phyloP scores from a whole-genome alignment of 2,797 vertebrate species.

The Euphonia xanthogaster region DNA sequence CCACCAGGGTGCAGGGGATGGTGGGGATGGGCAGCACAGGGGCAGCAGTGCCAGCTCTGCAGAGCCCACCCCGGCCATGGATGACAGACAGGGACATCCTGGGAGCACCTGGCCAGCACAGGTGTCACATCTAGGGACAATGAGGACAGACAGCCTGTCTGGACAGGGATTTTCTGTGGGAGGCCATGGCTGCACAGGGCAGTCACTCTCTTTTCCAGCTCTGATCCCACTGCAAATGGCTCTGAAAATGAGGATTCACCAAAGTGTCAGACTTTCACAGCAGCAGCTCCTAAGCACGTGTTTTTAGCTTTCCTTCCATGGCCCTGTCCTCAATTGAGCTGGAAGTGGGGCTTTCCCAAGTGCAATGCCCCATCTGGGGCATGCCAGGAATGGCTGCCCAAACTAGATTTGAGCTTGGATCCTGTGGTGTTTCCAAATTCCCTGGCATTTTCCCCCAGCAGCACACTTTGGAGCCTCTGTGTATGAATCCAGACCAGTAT shows the following conservation, averaged over 20 bases:
- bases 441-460: background rate
- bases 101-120: background rate
- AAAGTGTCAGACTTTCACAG: background rate
- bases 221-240: background rate
- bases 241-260: background rate
- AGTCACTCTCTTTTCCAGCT: background rate
- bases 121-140: rapidly evolving
- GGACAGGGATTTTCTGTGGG: background rate
- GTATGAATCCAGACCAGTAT: background rate
- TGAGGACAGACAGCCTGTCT: rapidly evolving
- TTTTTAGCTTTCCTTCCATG: background rate
- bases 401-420: background rate
- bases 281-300: background rate
- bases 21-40: background rate
- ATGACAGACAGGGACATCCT: background rate
- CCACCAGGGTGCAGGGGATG: background rate
- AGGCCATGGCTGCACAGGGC: background rate
- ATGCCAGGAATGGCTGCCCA: background rate
- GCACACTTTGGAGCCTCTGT: background rate
- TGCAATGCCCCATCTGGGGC: rapidly evolving
- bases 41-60: background rate
- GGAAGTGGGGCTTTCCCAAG: background rate
- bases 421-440: background rate
- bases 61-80: background rate
- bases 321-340: background rate